These are phyloP conservation scores for Habroteleia sp. DNA, from an alignment of 2,888 invertebrate genomes.

Conservation along the genomic window DNA sequence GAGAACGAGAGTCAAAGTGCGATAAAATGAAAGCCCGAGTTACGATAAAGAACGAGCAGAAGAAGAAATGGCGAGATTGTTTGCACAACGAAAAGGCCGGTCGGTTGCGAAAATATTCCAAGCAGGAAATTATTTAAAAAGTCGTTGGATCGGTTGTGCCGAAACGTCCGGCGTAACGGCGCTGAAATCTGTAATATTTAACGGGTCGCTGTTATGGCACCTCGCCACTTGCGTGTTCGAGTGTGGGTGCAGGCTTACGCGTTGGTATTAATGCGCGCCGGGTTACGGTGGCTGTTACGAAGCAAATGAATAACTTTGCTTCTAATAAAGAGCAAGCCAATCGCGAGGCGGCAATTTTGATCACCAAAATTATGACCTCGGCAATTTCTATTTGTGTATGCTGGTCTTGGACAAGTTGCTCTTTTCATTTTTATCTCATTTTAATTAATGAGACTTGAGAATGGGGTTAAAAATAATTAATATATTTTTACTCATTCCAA, in stretches of 20 bases:
- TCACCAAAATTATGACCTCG: constrained; percentile 7
- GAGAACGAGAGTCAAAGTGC: not conserved
- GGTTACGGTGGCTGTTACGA: constrained; percentile 28
- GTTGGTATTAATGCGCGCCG: constrained; percentile 21
- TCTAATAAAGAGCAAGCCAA: constrained; percentile 35
- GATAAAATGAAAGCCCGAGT: constrained; percentile 12
- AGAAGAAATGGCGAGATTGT: constrained; percentile 4
- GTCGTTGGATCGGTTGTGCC: constrained; percentile 13
- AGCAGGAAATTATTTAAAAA: constrained; percentile 44
- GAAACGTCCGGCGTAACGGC: constrained; percentile 26
- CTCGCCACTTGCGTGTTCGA: constrained; percentile 11
- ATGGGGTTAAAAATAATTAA: no score
- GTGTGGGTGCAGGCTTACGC: constrained; percentile 2
- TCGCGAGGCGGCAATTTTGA: constrained; percentile 11
- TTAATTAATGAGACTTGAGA: not conserved
- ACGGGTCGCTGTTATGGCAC: constrained; percentile 39
- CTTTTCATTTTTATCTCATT: not conserved
- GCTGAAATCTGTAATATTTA: constrained; percentile 45
- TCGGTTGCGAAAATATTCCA: constrained; percentile 24
- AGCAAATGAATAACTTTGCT: constrained; percentile 41
- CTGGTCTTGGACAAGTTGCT: not conserved
- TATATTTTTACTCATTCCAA: no score
- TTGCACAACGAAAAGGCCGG: constrained; percentile 2
- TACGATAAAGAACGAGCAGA: constrained; percentile 16
- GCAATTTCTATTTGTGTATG: constrained; percentile 6